These are phyloP conservation scores for Menidia menidia DNA, from an alignment of 2,797 vertebrate species.

Conservation along the genomic window DNA sequence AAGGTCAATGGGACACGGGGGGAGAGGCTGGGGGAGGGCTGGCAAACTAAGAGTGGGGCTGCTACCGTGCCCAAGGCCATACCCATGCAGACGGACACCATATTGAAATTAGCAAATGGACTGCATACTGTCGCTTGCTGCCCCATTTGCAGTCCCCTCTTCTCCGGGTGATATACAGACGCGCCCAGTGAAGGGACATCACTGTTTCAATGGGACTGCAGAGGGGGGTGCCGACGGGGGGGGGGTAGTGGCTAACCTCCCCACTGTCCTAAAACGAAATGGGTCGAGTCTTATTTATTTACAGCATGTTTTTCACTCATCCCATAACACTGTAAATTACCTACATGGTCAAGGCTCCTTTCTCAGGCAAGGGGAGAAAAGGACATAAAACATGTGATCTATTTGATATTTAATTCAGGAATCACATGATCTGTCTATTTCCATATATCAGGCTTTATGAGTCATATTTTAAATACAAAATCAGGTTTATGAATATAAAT, in stretches of 20 bases:
- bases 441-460: conserved; percentile 84
- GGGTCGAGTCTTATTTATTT: conserved; percentile 86
- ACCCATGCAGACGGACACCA: conserved; percentile 80
- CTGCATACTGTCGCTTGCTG: conserved; percentile 77
- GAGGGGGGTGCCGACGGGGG: background rate
- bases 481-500: conserved; percentile 83
- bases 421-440: conserved; percentile 87
- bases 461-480: conserved; percentile 87
- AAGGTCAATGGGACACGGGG: conserved; percentile 79
- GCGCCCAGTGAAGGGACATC: conserved; percentile 65
- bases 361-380: conserved; percentile 70
- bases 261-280: conserved; percentile 78
- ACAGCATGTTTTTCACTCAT: conserved; percentile 86
- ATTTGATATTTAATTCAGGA: conserved; percentile 84
- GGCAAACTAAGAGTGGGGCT: conserved; percentile 47
- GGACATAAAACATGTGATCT: conserved; percentile 82
- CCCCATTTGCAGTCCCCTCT: conserved; percentile 74
- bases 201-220: conserved; percentile 54
- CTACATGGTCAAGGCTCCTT: conserved; percentile 83
- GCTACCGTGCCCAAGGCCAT: conserved; percentile 80
- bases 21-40: conserved; percentile 44
- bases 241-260: conserved; percentile 39
- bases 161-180: conserved; percentile 78
- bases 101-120: conserved; percentile 87
- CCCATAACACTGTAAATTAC: conserved; percentile 89